These are phyloP conservation scores for Mormyrus hasselquistii DNA, from an alignment of 2,797 vertebrate genomes.

Conservation along the genomic window DNA sequence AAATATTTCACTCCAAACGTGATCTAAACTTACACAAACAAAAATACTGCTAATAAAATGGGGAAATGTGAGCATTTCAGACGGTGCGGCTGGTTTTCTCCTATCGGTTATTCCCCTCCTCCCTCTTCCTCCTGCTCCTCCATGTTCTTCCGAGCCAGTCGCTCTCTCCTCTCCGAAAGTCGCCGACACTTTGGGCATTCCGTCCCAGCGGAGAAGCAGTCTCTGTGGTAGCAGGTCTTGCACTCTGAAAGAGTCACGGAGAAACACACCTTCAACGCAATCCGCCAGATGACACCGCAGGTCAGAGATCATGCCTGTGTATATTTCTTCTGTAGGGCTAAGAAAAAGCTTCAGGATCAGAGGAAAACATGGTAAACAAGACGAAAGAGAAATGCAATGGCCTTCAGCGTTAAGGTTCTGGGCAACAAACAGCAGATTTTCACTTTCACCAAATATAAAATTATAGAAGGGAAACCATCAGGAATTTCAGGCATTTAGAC, in stretches of 20 bases:
- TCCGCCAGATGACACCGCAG: not conserved
- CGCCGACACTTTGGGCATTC: constrained; percentile 63
- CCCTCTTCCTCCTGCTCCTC: constrained; percentile 61
- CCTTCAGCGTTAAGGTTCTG: not conserved
- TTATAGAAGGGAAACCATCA: not conserved
- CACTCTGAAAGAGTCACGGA: constrained; percentile 50
- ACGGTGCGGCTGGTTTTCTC: not conserved
- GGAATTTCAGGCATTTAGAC: not conserved
- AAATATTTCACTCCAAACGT: not conserved
- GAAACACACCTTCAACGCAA: not conserved
- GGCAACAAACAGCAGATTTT: too few species aligned
- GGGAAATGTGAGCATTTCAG: not conserved
- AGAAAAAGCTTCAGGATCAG: not conserved
- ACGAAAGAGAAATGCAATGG: not conserved
- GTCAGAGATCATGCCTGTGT: not conserved
- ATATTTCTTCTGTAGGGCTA: not conserved
- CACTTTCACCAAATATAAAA: not conserved
- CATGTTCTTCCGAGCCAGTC: constrained; percentile 61
- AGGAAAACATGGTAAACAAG: not conserved
- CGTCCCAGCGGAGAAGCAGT: constrained; percentile 59
- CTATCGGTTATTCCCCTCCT: constrained; percentile 35
- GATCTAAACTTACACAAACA: not conserved
- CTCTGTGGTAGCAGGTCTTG: constrained; percentile 71
- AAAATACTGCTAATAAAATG: not conserved
- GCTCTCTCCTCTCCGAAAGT: constrained; percentile 58